A percentile compares a stretch with the other conserved stretches of the same genome.
phyloP scores from a whole-genome alignment of 2,797 vertebrate species.

The Moxostoma hubbsi region DNA sequence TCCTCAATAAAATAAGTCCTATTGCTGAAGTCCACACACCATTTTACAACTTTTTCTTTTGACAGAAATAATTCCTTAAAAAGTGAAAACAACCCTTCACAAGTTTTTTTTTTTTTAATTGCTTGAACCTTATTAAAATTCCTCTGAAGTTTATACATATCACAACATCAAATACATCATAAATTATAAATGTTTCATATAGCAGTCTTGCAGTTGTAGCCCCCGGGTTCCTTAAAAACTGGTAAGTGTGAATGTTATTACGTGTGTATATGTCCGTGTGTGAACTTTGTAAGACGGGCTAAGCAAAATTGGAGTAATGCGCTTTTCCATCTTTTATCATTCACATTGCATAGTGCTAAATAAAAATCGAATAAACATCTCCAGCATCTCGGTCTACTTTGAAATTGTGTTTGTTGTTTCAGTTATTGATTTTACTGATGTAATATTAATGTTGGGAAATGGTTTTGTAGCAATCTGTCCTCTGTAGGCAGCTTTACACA shows the following conservation, averaged over 20 bases:
- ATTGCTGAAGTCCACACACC: conserved; percentile 58
- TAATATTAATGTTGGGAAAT: conserved; percentile 67
- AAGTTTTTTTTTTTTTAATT: conserved; percentile 65
- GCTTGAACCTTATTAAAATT: conserved; percentile 83
- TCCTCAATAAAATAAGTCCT: conserved; percentile 68
- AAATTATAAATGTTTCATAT: conserved; percentile 86
- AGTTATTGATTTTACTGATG: conserved; percentile 70
- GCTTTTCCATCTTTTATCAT: conserved; percentile 78
- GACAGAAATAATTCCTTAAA: conserved; percentile 66
- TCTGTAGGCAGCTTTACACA: conserved; percentile 48
- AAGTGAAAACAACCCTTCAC: conserved; percentile 73
- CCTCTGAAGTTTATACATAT: conserved; percentile 84
- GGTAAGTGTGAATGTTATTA: conserved; percentile 60
- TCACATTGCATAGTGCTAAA: conserved; percentile 72
- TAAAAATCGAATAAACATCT: conserved; percentile 75
- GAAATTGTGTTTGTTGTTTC: conserved; percentile 72
- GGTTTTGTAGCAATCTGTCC: conserved; percentile 64
- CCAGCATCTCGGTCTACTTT: conserved; percentile 71
- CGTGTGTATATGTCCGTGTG: conserved; percentile 68
- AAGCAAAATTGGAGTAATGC: conserved; percentile 82
- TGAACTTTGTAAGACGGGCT: conserved; percentile 81
- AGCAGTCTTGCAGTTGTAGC: conserved; percentile 79
- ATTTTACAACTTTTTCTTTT: conserved; percentile 59
- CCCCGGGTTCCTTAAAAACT: conserved; percentile 81
- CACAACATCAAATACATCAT: conserved; percentile 85